These are phyloP conservation scores for Brachystomella parvula DNA, from an alignment of 1,140 invertebrate genomes.

Conservation along the genomic window DNA sequence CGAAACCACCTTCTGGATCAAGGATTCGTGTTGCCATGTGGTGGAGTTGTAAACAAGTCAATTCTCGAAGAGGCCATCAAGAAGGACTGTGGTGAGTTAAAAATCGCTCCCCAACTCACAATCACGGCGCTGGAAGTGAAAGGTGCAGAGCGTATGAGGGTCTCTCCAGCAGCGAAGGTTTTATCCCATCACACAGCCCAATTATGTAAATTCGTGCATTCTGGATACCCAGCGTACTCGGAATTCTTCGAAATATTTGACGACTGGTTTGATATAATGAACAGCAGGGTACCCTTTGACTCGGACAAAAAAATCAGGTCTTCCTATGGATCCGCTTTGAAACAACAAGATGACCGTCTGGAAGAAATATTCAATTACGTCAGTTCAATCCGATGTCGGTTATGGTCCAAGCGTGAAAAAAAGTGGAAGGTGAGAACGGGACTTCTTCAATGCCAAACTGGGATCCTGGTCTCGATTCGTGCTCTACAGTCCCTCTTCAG, in stretches of 20 bases:
- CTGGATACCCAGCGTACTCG: not conserved
- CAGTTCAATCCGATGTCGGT: not conserved
- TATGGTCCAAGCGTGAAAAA: not conserved
- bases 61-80: no score
- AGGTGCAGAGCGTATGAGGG: not conserved
- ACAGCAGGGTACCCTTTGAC: not conserved
- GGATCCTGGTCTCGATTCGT: not conserved
- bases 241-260: not conserved
- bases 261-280: not conserved
- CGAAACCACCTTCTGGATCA: slow-evolving; percentile 33
- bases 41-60: slow-evolving; percentile 20
- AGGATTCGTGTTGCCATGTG: slow-evolving; percentile 19
- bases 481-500: not conserved
- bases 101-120: not conserved
- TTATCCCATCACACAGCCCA: not conserved
- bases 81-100: not conserved
- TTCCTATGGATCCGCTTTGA: not conserved
- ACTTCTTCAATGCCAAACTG: not conserved
- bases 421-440: not conserved
- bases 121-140: not conserved
- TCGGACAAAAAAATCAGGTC: not conserved
- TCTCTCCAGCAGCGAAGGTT: not conserved
- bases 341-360: not conserved
- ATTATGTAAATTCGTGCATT: not conserved
- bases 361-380: not conserved